Percentiles rank a stretch among this genome's conserved stretches.
These are phyloP conservation scores for Homalodisca vitripennis DNA, from an alignment of 1,140 invertebrate species.

Conservation along the genomic window DNA sequence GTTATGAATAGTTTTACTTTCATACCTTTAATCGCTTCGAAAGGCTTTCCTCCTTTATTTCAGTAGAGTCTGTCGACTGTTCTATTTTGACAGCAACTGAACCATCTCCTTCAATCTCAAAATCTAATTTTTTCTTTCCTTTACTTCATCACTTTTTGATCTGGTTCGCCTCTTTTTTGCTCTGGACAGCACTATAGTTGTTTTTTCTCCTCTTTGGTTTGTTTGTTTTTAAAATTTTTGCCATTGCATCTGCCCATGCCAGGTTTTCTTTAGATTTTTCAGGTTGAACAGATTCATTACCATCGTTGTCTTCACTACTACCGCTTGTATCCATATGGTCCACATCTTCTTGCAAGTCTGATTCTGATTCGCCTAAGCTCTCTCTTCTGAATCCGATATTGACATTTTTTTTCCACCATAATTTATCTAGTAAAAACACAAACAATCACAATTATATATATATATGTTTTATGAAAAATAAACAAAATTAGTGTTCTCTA, in stretches of 20 bases:
- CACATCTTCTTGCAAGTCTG: too few relatives aligned
- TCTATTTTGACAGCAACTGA: not conserved
- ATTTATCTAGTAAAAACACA: too few relatives aligned
- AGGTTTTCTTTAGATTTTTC: conserved; percentile 47
- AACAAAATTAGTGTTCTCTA: too few relatives aligned
- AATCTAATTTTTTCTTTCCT: conserved; percentile 23
- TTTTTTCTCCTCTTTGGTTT: conserved; percentile 38
- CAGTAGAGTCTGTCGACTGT: not conserved
- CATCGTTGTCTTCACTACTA: too few relatives aligned
- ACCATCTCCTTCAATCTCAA: conserved; percentile 36
- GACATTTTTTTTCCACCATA: too few relatives aligned
- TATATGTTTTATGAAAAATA: too few relatives aligned
- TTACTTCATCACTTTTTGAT: conserved; percentile 28
- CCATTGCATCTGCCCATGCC: conserved; percentile 68
- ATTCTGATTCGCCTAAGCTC: too few relatives aligned
- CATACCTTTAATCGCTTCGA: not conserved
- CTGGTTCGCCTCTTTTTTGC: conserved; percentile 54
- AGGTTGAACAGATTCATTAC: conserved; percentile 24
- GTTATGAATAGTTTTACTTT: not conserved
- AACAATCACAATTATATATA: too few relatives aligned
- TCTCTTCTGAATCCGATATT: too few relatives aligned
- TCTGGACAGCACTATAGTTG: conserved; percentile 54
- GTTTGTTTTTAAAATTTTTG: conserved; percentile 47
- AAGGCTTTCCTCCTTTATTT: not conserved
- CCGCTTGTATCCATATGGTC: too few relatives aligned